Evolutionary conservation across 2,888 invertebrate species (phyloP).

Genomic region (Diloba caeruleocephala): DNA sequence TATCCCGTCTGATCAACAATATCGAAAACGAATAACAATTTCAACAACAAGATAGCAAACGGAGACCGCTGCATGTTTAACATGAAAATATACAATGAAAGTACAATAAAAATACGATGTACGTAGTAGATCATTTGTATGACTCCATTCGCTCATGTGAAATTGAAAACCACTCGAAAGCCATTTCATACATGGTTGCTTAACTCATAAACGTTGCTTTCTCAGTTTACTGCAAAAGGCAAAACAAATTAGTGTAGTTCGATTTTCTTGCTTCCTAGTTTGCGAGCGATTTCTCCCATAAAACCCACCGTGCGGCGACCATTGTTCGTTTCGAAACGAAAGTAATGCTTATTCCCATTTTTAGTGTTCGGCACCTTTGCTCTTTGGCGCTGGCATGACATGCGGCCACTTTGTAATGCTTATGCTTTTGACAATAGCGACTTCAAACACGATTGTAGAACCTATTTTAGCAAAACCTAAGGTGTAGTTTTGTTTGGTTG

Average conservation of each 20-base stretch:
- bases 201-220: conserved; percentile 69
- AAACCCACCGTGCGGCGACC: conserved; percentile 64
- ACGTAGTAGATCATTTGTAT: conserved; percentile 44
- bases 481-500: conserved; percentile 43
- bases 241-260: conserved; percentile 81
- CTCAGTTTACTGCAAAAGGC: conserved; percentile 78
- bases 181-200: conserved; percentile 64
- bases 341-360: conserved; percentile 82
- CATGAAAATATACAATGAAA: conserved; percentile 44
- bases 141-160: conserved; percentile 55
- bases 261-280: conserved; percentile 75
- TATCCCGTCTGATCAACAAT: too few relatives aligned
- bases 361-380: conserved; percentile 77
- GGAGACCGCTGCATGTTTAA: conserved; percentile 16
- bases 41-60: conserved; percentile 29
- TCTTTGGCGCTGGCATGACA: conserved; percentile 73
- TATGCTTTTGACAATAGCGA: conserved; percentile 60
- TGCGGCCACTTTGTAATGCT: conserved; percentile 66
- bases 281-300: conserved; percentile 72
- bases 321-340: conserved; percentile 65
- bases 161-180: conserved; percentile 61
- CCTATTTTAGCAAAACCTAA: conserved; percentile 33
- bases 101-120: conserved; percentile 44
- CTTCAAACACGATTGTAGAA: conserved; percentile 19
- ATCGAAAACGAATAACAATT: conserved; percentile 21